Conservation (phyloP, 2,888 invertebrate genomes). For the Siphlonurus alternatus region DNA sequence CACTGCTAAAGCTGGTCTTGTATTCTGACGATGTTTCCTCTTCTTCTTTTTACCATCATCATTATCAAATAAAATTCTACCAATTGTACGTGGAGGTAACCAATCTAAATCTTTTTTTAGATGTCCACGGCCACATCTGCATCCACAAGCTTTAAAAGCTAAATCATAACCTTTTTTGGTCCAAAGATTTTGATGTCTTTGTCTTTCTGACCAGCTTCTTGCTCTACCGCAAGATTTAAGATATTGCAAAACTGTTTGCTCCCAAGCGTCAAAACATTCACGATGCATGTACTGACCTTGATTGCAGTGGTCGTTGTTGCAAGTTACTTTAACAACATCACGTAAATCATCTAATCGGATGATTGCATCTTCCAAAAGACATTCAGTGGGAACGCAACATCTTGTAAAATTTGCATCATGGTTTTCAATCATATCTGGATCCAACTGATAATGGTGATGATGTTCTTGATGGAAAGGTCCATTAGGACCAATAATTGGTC, state of each 20-base stretch:
- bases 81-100: constrained; percentile 49
- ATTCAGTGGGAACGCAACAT: constrained; percentile 76
- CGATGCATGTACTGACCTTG: constrained; percentile 89
- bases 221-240: constrained; percentile 83
- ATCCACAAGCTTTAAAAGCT: constrained; percentile 88
- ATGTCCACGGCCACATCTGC: constrained; percentile 84
- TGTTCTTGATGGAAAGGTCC: not conserved
- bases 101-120: constrained; percentile 90
- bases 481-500: constrained; percentile 6
- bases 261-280: constrained; percentile 91
- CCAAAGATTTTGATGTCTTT: constrained; percentile 90
- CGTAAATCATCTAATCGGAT: constrained; percentile 45
- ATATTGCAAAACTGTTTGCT: constrained; percentile 71
- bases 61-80: constrained; percentile 32
- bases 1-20: constrained; percentile 40
- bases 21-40: constrained; percentile 48
- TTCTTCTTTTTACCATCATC: constrained; percentile 35
- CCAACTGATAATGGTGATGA: constrained; percentile 13
- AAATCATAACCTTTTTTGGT: constrained; percentile 95
- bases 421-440: constrained; percentile 18
- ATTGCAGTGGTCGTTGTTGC: constrained; percentile 86
- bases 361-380: constrained; percentile 35
- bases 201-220: constrained; percentile 87
- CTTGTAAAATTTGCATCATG: constrained; percentile 37
- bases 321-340: constrained; percentile 69